A percentile compares a stretch with the other conserved stretches of the same genome.
Evolutionary conservation across 2,888 invertebrate genomes (phyloP).

Genomic region (Cantharis lateralis): DNA sequence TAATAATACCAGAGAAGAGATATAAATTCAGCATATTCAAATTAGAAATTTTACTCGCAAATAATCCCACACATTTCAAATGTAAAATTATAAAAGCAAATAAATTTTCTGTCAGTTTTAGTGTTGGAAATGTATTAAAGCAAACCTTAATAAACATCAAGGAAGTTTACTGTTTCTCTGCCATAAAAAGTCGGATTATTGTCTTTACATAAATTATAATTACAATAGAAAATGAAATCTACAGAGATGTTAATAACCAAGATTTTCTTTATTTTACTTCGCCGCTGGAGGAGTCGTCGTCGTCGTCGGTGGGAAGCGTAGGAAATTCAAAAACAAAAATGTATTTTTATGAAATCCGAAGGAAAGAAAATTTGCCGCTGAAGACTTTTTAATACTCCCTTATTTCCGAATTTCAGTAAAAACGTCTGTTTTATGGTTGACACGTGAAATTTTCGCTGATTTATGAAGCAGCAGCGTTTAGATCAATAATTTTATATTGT

Average conservation of each 20-base stretch:
- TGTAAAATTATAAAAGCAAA: background rate
- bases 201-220: background rate
- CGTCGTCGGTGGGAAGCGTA: background rate
- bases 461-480: background rate
- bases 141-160: background rate
- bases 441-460: background rate
- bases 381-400: background rate
- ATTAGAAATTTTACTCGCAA: background rate
- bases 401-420: background rate
- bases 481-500: background rate
- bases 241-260: background rate
- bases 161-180: background rate
- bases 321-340: background rate
- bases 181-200: background rate
- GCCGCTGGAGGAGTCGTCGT: background rate
- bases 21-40: background rate
- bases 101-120: background rate
- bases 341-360: background rate
- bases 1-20: background rate
- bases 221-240: background rate
- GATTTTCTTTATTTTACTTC: background rate
- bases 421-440: background rate
- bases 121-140: background rate
- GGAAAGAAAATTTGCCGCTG: background rate
- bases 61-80: background rate